Conservation (phyloP, 2,888 invertebrate genomes). For the Megamerina dolium region DNA sequence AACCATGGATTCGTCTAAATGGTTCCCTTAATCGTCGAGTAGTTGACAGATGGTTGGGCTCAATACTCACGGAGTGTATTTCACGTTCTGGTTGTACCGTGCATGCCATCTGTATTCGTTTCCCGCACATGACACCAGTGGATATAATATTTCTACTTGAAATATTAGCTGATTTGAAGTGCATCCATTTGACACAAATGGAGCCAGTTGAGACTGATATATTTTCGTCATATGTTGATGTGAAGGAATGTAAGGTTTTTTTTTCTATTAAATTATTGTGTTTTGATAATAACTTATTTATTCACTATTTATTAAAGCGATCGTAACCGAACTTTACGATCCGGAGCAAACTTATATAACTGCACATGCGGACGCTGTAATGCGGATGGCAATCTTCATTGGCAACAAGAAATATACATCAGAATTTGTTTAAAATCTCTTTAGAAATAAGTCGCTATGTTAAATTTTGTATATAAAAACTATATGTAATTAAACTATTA, state of each 20-base stretch:
- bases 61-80: conserved; percentile 61
- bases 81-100: conserved; percentile 57
- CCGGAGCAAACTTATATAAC: conserved; percentile 52
- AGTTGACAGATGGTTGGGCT: conserved; percentile 63
- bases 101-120: conserved; percentile 54
- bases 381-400: conserved; percentile 54
- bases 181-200: conserved; percentile 50
- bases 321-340: conserved; percentile 50
- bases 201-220: conserved; percentile 41
- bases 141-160: conserved; percentile 47
- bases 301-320: conserved; percentile 28
- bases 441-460: no score
- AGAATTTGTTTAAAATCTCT: conserved; percentile 50
- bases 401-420: conserved; percentile 53
- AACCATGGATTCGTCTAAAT: conserved; percentile 72
- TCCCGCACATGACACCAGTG: conserved; percentile 61
- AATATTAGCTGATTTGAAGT: conserved; percentile 55
- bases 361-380: conserved; percentile 51
- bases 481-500: no score
- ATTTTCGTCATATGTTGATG: conserved; percentile 48
- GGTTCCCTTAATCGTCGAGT: conserved; percentile 63
- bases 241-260: conserved; percentile 41
- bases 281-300: conserved; percentile 13
- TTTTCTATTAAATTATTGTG: conserved; percentile 11
- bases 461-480: no score